Evolutionary conservation across 2,888 invertebrate genomes (phyloP).

Genomic region (Troides oblongomaculatus): DNA sequence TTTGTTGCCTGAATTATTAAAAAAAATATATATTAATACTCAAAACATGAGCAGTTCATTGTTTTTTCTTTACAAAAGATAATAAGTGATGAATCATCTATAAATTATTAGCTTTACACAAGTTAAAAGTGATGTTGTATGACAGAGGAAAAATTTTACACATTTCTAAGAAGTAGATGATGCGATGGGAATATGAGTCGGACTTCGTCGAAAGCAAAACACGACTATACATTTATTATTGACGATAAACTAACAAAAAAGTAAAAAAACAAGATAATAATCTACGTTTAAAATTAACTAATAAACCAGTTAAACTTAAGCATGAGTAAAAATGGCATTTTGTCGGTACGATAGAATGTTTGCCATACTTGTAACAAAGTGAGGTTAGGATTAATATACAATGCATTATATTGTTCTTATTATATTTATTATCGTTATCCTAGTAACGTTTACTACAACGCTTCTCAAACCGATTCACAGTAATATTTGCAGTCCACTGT

Average conservation of each 20-base stretch:
- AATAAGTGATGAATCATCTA: neutral
- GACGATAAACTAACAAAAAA: neutral
- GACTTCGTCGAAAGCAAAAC: neutral
- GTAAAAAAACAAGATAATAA: neutral
- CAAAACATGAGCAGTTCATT: neutral
- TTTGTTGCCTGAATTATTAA: too few species aligned
- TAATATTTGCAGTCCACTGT: too few species aligned
- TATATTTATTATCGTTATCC: too few species aligned
- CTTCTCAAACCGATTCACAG: too few species aligned
- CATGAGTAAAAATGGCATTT: neutral
- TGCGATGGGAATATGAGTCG: neutral
- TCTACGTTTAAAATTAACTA: neutral
- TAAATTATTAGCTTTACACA: neutral
- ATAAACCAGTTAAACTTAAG: neutral
- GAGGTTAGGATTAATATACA: too few species aligned
- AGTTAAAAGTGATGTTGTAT: neutral
- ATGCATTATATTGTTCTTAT: too few species aligned
- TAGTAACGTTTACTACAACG: too few species aligned
- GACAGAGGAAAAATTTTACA: neutral
- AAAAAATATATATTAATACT: neutral
- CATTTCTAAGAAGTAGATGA: neutral
- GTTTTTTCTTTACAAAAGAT: neutral
- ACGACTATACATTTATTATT: neutral
- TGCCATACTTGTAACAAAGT: too few species aligned
- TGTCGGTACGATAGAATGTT: too few species aligned